Conservation (phyloP, 2,113 vertebrate species). For the Datnioides undecimradiatus region DNA sequence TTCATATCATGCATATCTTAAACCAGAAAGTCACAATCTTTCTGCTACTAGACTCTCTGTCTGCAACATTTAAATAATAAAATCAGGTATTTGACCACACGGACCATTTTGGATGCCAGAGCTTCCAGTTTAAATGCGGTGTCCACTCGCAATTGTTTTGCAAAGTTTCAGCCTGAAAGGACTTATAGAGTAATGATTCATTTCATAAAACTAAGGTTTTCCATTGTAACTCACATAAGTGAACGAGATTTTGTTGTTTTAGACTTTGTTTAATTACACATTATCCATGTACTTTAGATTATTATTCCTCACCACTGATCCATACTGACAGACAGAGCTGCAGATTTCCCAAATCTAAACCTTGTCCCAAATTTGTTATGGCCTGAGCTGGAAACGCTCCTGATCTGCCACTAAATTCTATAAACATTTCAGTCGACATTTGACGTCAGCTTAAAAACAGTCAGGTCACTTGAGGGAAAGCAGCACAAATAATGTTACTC, state of each 20-base stretch:
- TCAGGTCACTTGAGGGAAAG: no score
- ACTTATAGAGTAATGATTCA: no score
- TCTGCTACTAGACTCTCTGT: not conserved
- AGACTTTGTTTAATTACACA: no score
- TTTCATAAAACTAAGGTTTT: no score
- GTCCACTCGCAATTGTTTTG: no score
- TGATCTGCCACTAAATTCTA: not conserved
- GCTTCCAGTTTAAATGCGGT: not conserved
- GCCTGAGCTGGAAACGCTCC: not conserved
- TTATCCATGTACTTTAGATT: no score
- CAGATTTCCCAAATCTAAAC: not conserved
- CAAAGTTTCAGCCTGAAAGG: no score
- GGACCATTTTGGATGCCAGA: no score
- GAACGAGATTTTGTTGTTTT: not conserved
- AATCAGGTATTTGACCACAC: no score
- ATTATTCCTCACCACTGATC: not conserved
- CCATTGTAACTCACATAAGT: no score
- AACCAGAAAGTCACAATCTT: not conserved
- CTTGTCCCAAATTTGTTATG: no score
- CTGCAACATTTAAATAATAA: not conserved
- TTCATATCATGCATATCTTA: not conserved
- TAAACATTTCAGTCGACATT: not conserved
- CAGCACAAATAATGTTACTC: no score
- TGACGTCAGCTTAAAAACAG: not conserved
- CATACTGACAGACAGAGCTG: not conserved